Conservation (phyloP, 2,797 vertebrate species). For the Cuculus canorus region DNA sequence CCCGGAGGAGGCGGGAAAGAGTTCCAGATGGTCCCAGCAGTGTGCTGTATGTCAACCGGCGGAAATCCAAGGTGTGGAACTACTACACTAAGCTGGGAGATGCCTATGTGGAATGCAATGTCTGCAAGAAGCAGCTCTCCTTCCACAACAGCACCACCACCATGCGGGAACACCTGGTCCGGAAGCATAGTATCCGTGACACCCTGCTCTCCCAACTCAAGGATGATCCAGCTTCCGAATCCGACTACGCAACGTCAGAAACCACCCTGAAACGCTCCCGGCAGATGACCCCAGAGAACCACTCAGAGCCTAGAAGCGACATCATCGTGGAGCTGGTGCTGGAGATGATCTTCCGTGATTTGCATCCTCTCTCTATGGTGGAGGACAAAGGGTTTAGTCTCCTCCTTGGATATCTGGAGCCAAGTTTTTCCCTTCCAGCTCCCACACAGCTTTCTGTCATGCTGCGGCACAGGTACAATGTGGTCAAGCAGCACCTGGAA, state of each 20-base stretch:
- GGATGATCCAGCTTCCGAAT: background rate
- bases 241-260: slow-evolving; percentile 64
- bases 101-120: slow-evolving; percentile 75
- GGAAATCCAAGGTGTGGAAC: slow-evolving; percentile 77
- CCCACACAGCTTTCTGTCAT: slow-evolving; percentile 61
- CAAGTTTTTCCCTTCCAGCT: slow-evolving; percentile 59
- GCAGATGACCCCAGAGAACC: background rate
- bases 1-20: too few species aligned
- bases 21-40: too few species aligned
- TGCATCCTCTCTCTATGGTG: slow-evolving; percentile 75
- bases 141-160: slow-evolving; percentile 79
- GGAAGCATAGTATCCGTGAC: slow-evolving; percentile 74
- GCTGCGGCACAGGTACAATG: slow-evolving; percentile 68
- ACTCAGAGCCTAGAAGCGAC: slow-evolving; percentile 33
- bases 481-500: slow-evolving; percentile 70
- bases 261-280: background rate
- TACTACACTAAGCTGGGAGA: slow-evolving; percentile 77
- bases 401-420: slow-evolving; percentile 74
- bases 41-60: slow-evolving; percentile 47
- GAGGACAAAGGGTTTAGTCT: slow-evolving; percentile 75
- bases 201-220: background rate
- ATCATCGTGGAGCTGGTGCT: slow-evolving; percentile 70
- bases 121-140: slow-evolving; percentile 78
- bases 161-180: slow-evolving; percentile 76
- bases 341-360: slow-evolving; percentile 75